Conservation (phyloP, 2,797 vertebrate genomes). For the Gobionotothen gibberifrons region DNA sequence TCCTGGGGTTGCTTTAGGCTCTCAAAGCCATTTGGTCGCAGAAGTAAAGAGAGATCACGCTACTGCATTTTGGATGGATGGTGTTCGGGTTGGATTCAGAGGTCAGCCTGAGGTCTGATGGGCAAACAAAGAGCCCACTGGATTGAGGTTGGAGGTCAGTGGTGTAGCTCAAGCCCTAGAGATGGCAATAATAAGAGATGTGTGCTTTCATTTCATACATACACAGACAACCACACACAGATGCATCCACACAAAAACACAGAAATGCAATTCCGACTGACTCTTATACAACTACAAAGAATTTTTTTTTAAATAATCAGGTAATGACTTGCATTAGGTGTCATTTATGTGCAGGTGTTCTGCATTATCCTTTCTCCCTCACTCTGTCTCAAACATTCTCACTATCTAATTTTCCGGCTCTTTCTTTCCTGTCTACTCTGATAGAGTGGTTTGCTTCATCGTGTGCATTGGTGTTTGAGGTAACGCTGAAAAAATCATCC, state of each 20-base stretch:
- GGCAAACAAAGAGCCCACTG: slow-evolving; percentile 43
- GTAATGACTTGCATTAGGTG: slow-evolving; percentile 28
- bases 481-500: slow-evolving; percentile 35
- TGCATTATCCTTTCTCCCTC: not conserved
- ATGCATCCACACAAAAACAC: not conserved
- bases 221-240: slow-evolving; percentile 14
- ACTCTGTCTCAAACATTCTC: not conserved
- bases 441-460: slow-evolving; percentile 12
- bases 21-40: slow-evolving; percentile 56
- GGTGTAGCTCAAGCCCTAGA: slow-evolving; percentile 32
- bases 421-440: slow-evolving; percentile 12
- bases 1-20: slow-evolving; percentile 50
- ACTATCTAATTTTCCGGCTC: slow-evolving; percentile 16
- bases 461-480: slow-evolving; percentile 15
- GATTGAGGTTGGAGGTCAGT: slow-evolving; percentile 38
- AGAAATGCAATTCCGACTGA: slow-evolving; percentile 11
- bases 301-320: slow-evolving; percentile 33
- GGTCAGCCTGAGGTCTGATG: slow-evolving; percentile 52
- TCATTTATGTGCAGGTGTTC: slow-evolving; percentile 29
- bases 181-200: slow-evolving; percentile 42
- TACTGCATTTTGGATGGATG: slow-evolving; percentile 33
- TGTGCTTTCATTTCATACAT: slow-evolving; percentile 32
- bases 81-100: slow-evolving; percentile 53
- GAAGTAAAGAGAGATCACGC: slow-evolving; percentile 52
- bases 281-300: slow-evolving; percentile 8